Conservation (phyloP, 2,797 vertebrate species). For the Streptopelia turtur region DNA sequence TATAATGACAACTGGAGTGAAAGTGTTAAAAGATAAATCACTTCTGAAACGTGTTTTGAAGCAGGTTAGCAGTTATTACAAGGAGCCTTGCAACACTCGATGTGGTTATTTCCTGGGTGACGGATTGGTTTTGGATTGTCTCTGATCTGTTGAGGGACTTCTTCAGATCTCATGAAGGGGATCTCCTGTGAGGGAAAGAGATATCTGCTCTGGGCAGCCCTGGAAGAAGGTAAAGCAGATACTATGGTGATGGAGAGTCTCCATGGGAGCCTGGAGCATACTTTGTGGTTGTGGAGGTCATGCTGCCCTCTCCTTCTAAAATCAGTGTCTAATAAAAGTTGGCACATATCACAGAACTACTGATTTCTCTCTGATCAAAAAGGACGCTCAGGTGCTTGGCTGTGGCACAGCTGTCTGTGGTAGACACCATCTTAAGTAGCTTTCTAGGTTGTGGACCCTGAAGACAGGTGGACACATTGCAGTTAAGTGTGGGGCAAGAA, state of each 20-base stretch:
- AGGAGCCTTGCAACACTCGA: neutral
- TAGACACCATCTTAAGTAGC: neutral
- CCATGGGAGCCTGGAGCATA: neutral
- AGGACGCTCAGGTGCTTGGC: neutral
- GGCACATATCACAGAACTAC: neutral
- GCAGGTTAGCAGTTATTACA: neutral
- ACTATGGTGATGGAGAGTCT: neutral
- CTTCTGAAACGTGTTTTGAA: neutral
- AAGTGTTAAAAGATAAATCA: slow-evolving; percentile 36
- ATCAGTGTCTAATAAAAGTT: neutral
- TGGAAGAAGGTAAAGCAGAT: neutral
- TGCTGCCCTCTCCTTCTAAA: neutral
- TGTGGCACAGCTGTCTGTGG: neutral
- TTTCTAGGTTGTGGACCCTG: neutral
- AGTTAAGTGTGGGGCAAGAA: neutral
- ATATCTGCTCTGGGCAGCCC: neutral
- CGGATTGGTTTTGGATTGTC: neutral
- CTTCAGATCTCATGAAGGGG: neutral
- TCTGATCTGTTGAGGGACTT: neutral
- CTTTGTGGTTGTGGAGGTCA: neutral
- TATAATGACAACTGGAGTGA: slow-evolving; percentile 10
- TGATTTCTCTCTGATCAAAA: neutral
- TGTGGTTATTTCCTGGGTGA: neutral
- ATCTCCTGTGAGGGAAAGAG: neutral
- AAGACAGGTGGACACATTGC: neutral